These are phyloP conservation scores for Lichenostomus cassidix DNA, from an alignment of 2,113 vertebrate genomes.

Conservation along the genomic window DNA sequence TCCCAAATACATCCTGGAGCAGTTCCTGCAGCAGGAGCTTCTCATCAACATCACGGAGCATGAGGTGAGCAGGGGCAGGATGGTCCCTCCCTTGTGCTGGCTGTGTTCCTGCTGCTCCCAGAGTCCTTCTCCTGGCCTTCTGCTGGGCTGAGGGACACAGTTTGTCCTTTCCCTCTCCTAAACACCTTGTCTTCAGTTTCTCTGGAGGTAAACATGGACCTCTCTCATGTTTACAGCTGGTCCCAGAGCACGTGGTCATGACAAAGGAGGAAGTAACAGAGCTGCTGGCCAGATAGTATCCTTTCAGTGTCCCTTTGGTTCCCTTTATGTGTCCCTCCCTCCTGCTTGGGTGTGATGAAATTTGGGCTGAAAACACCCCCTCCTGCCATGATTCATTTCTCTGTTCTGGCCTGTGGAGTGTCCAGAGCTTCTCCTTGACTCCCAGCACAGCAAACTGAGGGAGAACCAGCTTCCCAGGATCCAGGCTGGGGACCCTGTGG, in stretches of 20 bases:
- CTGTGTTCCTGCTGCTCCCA: rapidly evolving
- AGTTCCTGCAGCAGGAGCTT: constrained; percentile 96
- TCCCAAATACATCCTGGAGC: constrained; percentile 96
- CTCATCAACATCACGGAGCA: constrained; percentile 98
- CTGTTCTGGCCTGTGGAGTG: rapidly evolving
- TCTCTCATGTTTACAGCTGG: constrained; percentile 75
- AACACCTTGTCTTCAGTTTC: not conserved
- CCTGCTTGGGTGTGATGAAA: rapidly evolving
- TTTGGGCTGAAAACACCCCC: rapidly evolving
- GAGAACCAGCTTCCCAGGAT: constrained; percentile 96
- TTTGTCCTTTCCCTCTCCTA: not conserved
- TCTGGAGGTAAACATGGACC: no score
- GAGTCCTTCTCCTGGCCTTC: not conserved
- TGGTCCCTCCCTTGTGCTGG: rapidly evolving
- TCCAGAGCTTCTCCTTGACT: constrained; percentile 54
- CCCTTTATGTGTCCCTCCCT: not conserved
- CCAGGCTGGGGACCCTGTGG: constrained; percentile 94
- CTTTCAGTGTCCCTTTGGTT: constrained; percentile 37
- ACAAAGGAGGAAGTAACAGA: constrained; percentile 95
- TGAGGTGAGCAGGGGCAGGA: constrained; percentile 75
- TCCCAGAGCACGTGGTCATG: constrained; percentile 98
- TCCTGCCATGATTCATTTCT: rapidly evolving
- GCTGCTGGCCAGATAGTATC: constrained; percentile 96
- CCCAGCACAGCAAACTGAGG: constrained; percentile 84
- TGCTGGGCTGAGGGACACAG: not conserved